Base-by-base conservation (phyloP, 2,888 invertebrate genomes). In the Eupithecia subfuscata region DNA sequence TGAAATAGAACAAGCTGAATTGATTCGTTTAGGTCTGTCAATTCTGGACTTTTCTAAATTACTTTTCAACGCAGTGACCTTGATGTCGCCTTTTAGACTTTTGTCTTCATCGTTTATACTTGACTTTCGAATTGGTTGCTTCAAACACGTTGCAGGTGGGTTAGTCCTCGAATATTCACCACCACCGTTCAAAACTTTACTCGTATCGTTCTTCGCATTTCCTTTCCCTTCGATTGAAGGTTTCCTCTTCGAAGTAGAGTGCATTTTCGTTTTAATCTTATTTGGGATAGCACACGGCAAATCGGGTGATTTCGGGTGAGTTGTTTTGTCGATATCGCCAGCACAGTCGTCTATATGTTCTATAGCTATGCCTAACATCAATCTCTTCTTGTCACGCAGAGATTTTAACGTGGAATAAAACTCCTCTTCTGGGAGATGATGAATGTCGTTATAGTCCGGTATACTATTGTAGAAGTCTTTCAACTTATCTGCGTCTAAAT, bases 391-490 rank as follows among this genome's bases (percentile, higher is more conserved):
- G 81, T 96, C 95, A 80, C 96, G 96, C 69, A 97, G 88, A 75
- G 95, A 95, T 87, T 97, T 96, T 71, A 98, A 87, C 52, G 96
- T 96, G 18, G 96, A 96, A 86, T 97, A 97, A 88, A 97, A 97
- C 84, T 98, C 97, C 75, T 96, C 96, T 77, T 96, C 96, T 0
- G 97, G 96, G 80, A 97, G 91, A 90, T 97, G 97, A 87, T 97
- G 96, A 3, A 98, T 95, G 70, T 97, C 97, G 76, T 96, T 96
- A 81, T 97, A 97, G 86, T 97, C 97, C 74, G 97, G 97, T 86
- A 97, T 97, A 84, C 97, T 97, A 71, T 96, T 96, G 82, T 97
- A 96, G 88, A 97, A 97, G 76, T 97, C 96, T 76, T 97, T 95
- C 79, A 97, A 94, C 70, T 96, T 96, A 69, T 96, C 90, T 60